phyloP scores from a whole-genome alignment of 2,113 vertebrate species.

The human region GRCh38 chr15:82015501-82016000 shows the following conservation, averaged over 20 bases:
- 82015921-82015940: not conserved
- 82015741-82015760: not conserved
- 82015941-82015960: not conserved
- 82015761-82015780: constrained; percentile 22
- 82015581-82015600: not conserved
- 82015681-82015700: not conserved
- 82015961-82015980: not conserved
- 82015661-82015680: not conserved
- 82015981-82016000: not conserved
- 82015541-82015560: not conserved
- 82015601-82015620: not conserved
- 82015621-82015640: not conserved
- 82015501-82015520: not conserved
- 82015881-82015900: not conserved
- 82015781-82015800: constrained; percentile 47
- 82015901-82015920: not conserved
- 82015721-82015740: constrained; percentile 16
- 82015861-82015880: not conserved
- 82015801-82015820: constrained; percentile 12
- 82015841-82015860: not conserved
- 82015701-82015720: constrained; percentile 15
- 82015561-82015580: not conserved
- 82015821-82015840: not conserved
- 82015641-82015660: not conserved
- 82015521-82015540: not conserved